Evolutionary conservation across 2,113 vertebrate genomes (phyloP).

Genomic region (Phaethornis superciliosus): DNA sequence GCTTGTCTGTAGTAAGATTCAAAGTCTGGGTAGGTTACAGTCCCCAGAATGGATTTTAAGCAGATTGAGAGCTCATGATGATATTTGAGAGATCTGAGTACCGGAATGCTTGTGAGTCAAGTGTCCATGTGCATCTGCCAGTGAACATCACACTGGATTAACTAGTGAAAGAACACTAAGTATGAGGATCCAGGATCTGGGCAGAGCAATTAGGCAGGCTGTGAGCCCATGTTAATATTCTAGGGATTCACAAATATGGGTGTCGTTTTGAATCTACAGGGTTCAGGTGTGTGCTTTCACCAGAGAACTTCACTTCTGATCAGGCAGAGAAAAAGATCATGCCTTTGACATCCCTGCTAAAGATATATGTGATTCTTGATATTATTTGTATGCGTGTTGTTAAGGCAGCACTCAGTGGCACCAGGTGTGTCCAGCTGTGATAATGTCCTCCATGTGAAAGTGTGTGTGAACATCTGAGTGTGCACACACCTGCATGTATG

Average conservation of each 20-base stretch:
- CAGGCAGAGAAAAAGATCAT: not conserved
- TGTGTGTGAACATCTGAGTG: too few species aligned
- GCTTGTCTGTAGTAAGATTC: not conserved
- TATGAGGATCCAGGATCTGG: not conserved
- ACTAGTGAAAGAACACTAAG: too few species aligned
- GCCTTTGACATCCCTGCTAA: not conserved
- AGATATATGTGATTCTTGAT: not conserved
- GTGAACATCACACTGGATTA: not conserved
- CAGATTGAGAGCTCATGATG: not conserved
- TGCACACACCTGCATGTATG: too few species aligned
- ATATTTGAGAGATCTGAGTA: not conserved
- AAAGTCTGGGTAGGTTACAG: not conserved
- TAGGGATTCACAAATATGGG: not conserved
- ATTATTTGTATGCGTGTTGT: not conserved
- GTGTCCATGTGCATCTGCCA: not conserved
- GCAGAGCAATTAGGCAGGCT: not conserved
- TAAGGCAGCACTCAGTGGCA: not conserved
- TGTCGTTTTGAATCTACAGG: not conserved
- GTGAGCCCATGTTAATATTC: rapidly evolving
- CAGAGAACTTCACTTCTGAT: not conserved
- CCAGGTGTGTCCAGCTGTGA: not conserved
- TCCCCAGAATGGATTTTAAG: not conserved
- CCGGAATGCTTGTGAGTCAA: not conserved
- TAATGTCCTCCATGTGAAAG: not conserved
- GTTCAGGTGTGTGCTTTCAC: not conserved